Conservation (phyloP, 2,113 vertebrate species). For the Phalacrocorax pelagicus region DNA sequence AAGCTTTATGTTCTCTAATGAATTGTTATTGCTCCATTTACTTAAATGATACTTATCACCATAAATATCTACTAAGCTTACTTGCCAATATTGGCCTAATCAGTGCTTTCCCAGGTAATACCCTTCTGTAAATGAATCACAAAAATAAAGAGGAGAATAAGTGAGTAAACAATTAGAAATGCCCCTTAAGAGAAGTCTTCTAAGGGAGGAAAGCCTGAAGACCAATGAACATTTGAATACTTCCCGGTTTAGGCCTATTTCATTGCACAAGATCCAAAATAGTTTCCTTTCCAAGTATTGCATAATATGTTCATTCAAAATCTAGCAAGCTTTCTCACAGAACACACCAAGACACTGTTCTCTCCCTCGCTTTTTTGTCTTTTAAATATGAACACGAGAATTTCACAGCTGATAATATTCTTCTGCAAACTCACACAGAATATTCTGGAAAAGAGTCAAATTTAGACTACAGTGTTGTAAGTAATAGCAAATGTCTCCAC, state of each 20-base stretch:
- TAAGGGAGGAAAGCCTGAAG: not conserved
- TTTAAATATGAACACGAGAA: not conserved
- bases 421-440: not conserved
- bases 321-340: not conserved
- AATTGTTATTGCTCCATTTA: not conserved
- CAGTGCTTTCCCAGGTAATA: not conserved
- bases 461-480: not conserved
- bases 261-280: not conserved
- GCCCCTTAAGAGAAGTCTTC: not conserved
- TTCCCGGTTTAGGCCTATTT: not conserved
- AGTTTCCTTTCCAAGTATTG: not conserved
- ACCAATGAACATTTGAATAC: not conserved
- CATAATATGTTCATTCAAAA: not conserved
- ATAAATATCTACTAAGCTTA: not conserved
- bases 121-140: not conserved
- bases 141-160: not conserved
- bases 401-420: not conserved
- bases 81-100: not conserved
- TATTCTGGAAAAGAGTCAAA: not conserved
- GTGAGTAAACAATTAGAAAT: not conserved
- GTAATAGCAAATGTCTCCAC: not conserved
- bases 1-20: not conserved
- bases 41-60: not conserved
- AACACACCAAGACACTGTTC: not conserved
- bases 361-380: not conserved